A percentile compares a stretch with the other conserved stretches of the same genome.
Conservation (phyloP, 2,797 vertebrate genomes). For the Ciconia nigra region DNA sequence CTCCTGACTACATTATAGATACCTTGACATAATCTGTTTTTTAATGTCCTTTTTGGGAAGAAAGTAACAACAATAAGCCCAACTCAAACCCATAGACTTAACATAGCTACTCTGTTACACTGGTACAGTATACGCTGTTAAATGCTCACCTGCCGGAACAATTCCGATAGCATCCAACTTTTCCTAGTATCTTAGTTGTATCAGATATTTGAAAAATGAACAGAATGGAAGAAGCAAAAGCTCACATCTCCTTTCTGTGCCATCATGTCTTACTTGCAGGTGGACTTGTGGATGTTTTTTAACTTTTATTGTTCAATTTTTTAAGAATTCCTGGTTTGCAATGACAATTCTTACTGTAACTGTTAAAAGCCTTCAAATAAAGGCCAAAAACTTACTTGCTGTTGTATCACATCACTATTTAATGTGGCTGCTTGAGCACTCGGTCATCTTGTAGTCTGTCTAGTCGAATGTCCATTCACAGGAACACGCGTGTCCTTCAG, state of each 20-base stretch:
- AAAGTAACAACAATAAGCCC: neutral
- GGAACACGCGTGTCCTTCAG: neutral
- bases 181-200: neutral
- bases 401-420: neutral
- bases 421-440: neutral
- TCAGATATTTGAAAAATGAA: neutral
- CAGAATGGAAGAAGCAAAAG: neutral
- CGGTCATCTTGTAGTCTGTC: accelerated
- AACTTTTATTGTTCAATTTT: constrained; percentile 53
- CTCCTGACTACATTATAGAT: accelerated
- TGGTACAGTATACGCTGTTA: constrained; percentile 44
- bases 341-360: constrained; percentile 69
- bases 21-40: neutral
- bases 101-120: neutral
- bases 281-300: constrained; percentile 49
- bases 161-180: neutral
- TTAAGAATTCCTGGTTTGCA: constrained; percentile 36
- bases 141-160: neutral
- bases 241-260: constrained; percentile 8
- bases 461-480: neutral
- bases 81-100: neutral
- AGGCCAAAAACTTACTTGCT: constrained; percentile 6
- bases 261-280: constrained; percentile 29
- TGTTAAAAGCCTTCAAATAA: constrained; percentile 64
- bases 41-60: neutral